phyloP scores from a whole-genome alignment of 2,888 invertebrate genomes.

The Tenthredo distinguenda region DNA sequence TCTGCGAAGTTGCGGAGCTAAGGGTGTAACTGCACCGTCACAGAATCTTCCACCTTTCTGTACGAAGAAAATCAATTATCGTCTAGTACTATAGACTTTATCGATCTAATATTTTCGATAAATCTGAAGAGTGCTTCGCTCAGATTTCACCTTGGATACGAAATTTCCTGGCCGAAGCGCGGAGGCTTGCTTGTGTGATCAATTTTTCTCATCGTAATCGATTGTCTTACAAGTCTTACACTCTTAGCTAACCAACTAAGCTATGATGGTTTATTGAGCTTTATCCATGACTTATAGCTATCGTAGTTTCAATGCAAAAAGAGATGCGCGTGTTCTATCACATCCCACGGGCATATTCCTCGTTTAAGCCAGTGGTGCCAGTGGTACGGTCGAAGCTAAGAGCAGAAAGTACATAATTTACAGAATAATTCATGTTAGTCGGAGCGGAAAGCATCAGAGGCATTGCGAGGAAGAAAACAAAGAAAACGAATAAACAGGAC shows the following conservation, averaged over 20 bases:
- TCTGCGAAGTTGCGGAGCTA: neutral
- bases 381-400: conserved; percentile 24
- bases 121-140: neutral
- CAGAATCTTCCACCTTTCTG: neutral
- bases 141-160: neutral
- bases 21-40: neutral
- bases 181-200: neutral
- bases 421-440: conserved; percentile 46
- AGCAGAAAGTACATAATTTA: conserved; percentile 32
- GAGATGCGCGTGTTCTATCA: neutral
- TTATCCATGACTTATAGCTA: neutral
- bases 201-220: neutral
- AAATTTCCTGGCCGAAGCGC: neutral
- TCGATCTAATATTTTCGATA: conserved; percentile 1
- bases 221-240: neutral
- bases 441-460: conserved; percentile 34
- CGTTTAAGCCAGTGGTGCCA: conserved; percentile 3
- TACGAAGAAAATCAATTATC: neutral
- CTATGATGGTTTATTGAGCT: neutral
- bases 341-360: conserved; percentile 10
- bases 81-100: neutral
- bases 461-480: conserved; percentile 31
- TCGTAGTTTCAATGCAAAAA: neutral
- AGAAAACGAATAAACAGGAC: conserved; percentile 38
- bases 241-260: neutral